A percentile compares a stretch with the other conserved stretches of the same genome.
Conservation (phyloP, 2,113 vertebrate genomes). For the Tyrannus savana region DNA sequence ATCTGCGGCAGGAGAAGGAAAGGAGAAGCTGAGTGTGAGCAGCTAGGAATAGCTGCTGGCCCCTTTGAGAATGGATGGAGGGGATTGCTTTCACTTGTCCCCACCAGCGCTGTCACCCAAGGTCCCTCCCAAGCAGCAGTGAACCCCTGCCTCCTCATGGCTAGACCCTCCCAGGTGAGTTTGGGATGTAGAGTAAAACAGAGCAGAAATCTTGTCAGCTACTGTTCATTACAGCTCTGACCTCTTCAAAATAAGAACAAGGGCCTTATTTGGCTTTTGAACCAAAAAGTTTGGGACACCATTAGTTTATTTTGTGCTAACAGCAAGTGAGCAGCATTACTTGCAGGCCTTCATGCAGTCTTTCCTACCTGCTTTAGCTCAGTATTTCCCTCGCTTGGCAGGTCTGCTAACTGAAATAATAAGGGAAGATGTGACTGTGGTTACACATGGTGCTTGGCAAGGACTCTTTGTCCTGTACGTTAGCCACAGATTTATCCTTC, state of each 20-base stretch:
- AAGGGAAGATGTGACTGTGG: constrained; percentile 40
- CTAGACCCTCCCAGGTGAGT: neutral
- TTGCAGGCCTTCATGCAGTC: neutral
- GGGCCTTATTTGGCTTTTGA: neutral
- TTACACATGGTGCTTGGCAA: constrained; percentile 50
- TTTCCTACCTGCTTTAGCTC: neutral
- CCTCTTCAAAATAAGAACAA: neutral
- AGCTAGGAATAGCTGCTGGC: neutral
- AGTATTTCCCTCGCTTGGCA: neutral
- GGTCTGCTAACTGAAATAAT: neutral
- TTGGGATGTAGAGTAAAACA: neutral
- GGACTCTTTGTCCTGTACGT: constrained; percentile 39
- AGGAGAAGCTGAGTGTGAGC: neutral
- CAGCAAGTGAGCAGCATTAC: neutral
- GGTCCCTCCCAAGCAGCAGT: neutral
- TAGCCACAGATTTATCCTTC: constrained; percentile 44
- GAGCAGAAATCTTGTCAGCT: neutral
- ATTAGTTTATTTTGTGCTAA: neutral
- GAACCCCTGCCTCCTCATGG: neutral
- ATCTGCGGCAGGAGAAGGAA: neutral
- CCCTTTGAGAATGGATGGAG: rapidly evolving
- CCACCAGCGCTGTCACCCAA: neutral
- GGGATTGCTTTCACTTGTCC: neutral
- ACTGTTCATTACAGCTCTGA: neutral
- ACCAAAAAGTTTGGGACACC: neutral